phyloP scores from a whole-genome alignment of 2,888 invertebrate genomes.

The Hermodice carunculata region DNA sequence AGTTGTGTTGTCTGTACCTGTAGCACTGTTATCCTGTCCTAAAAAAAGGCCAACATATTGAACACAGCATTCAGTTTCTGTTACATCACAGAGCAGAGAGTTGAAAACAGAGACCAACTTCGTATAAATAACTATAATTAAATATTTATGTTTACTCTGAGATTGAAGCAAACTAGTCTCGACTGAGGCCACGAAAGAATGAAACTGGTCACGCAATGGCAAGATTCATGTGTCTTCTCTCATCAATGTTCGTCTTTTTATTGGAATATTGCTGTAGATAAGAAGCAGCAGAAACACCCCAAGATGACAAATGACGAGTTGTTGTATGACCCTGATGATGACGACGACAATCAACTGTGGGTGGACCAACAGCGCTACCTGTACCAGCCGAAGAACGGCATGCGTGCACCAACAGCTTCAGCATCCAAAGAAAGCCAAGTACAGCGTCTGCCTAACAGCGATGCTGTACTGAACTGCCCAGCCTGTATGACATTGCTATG shows the following conservation, averaged over 20 bases:
- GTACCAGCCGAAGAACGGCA: conserved; percentile 48
- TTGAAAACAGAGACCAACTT: too few relatives aligned
- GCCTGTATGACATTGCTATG: conserved; percentile 75
- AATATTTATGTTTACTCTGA: too few relatives aligned
- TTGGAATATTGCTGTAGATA: conserved; percentile 28
- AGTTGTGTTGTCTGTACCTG: too few relatives aligned
- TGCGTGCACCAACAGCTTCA: neutral
- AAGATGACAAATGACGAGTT: conserved; percentile 68
- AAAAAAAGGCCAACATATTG: too few relatives aligned
- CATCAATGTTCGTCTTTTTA: neutral
- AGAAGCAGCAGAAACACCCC: conserved; percentile 20
- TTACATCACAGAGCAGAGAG: too few relatives aligned
- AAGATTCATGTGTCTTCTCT: too few relatives aligned
- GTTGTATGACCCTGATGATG: conserved; percentile 74
- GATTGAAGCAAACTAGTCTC: too few relatives aligned
- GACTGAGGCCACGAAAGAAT: too few relatives aligned
- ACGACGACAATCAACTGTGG: conserved; percentile 74
- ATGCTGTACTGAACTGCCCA: conserved; percentile 75
- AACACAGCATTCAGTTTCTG: too few relatives aligned
- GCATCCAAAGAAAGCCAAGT: conserved; percentile 10
- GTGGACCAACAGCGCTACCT: conserved; percentile 69
- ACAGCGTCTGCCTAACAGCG: conserved; percentile 69
- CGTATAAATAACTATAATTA: too few relatives aligned
- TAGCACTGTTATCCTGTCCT: too few relatives aligned
- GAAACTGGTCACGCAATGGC: too few relatives aligned